phyloP scores from a whole-genome alignment of 2,797 vertebrate species.

The Falco columbarius region DNA sequence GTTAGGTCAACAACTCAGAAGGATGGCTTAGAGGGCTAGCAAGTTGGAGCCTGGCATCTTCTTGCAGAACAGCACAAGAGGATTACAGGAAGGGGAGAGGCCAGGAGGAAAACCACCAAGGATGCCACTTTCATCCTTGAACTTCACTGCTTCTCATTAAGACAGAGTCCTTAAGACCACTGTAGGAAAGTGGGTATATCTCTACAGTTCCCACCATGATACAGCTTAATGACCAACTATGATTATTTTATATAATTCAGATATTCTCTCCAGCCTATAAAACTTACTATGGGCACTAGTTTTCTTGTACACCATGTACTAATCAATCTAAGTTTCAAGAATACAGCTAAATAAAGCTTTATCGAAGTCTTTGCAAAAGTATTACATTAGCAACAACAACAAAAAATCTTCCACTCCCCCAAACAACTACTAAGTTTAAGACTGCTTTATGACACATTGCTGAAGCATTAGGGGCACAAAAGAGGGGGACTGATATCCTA shows the following conservation, averaged over 20 bases:
- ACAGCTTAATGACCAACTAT: not conserved
- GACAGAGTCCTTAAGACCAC: not conserved
- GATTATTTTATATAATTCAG: not conserved
- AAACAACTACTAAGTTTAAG: not conserved
- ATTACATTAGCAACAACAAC: not conserved
- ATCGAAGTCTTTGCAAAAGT: not conserved
- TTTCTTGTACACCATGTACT: not conserved
- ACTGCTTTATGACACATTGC: not conserved
- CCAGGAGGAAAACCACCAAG: not conserved
- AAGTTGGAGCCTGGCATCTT: not conserved
- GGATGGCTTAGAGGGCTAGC: not conserved
- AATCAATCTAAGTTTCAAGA: not conserved
- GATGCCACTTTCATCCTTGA: not conserved
- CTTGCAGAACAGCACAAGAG: not conserved
- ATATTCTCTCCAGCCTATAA: not conserved
- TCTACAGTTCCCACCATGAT: not conserved
- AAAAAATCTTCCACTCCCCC: fast-evolving
- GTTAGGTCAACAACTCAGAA: not conserved
- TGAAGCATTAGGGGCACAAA: not conserved
- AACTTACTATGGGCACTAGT: not conserved
- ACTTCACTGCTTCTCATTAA: not conserved
- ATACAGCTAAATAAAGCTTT: not conserved
- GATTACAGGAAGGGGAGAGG: not conserved
- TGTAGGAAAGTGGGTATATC: fast-evolving
- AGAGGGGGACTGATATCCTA: not conserved